Percentiles rank a stretch among this genome's conserved stretches.
Conservation (phyloP, 1,140 invertebrate genomes). For the Drosophila athabasca region DNA sequence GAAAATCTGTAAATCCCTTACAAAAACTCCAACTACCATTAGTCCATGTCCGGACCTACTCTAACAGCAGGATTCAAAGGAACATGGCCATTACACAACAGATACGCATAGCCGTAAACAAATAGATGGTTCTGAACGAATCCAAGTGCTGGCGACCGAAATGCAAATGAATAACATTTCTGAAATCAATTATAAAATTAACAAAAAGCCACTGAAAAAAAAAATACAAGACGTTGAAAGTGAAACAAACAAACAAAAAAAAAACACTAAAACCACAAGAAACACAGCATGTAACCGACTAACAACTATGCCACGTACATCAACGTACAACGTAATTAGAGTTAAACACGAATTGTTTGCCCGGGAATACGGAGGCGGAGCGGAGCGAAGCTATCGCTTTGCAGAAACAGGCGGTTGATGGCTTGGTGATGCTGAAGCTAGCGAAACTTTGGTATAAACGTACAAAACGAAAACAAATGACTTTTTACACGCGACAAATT, state of each 20-base stretch:
- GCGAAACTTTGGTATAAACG: conserved; percentile 59
- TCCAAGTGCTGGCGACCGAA: conserved; percentile 47
- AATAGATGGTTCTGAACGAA: conserved; percentile 36
- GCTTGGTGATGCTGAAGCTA: conserved; percentile 43
- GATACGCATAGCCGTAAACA: conserved; percentile 32
- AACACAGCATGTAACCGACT: conserved; percentile 50
- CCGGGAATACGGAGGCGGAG: conserved; percentile 20
- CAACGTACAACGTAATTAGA: conserved; percentile 47
- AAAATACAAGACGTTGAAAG: conserved; percentile 42
- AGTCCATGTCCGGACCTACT: conserved; percentile 37
- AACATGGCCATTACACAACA: conserved; percentile 31
- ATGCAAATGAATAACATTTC: conserved; percentile 72
- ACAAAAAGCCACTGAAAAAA: conserved; percentile 28
- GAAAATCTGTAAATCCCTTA: conserved; percentile 40
- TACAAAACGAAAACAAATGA: conserved; percentile 69
- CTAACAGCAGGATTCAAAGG: conserved; percentile 28
- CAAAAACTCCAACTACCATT: conserved; percentile 36
- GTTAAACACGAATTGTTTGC: conserved; percentile 38
- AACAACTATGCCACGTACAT: conserved; percentile 50
- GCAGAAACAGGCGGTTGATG: background rate
- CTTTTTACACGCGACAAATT: conserved; percentile 57
- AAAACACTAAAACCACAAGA: conserved; percentile 15
- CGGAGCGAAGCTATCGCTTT: no score
- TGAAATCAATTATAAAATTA: conserved; percentile 40
- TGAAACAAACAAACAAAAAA: conserved; percentile 25